Percentiles rank a stretch among this genome's conserved stretches.
Evolutionary conservation across 2,888 invertebrate genomes (phyloP).

Genomic region (Diploptera punctata): DNA sequence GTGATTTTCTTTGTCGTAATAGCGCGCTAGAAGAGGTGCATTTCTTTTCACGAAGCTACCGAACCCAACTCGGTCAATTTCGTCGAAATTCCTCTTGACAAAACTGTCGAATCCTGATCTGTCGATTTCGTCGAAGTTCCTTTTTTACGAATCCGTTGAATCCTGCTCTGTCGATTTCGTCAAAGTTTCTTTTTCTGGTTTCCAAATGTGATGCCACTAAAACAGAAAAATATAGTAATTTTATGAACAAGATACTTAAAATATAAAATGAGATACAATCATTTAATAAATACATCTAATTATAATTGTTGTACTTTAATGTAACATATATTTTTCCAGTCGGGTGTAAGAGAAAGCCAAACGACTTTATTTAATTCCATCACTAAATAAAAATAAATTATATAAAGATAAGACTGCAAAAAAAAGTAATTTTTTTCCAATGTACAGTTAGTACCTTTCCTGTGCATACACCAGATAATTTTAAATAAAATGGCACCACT

Average conservation of each 20-base stretch:
- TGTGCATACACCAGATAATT: no score
- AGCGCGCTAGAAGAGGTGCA: conserved; percentile 37
- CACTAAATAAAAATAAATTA: no score
- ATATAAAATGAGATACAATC: no score
- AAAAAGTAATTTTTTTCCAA: no score
- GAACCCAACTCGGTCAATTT: conserved; percentile 57
- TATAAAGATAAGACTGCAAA: no score
- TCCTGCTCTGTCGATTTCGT: conserved; percentile 65
- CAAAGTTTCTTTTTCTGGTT: conserved; percentile 62
- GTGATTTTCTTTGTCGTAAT: conserved; percentile 29
- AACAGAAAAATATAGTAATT: conserved; percentile 33
- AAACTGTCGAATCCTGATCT: conserved; percentile 64
- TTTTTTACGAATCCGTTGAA: conserved; percentile 59
- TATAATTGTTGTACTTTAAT: no score
- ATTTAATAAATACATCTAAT: no score
- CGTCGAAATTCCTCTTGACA: conserved; percentile 61
- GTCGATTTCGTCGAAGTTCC: conserved; percentile 61
- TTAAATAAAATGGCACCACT: no score
- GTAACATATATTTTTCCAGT: no score
- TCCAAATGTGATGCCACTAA: conserved; percentile 53
- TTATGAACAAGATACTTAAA: background rate
- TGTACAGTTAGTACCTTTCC: no score
- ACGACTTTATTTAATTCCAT: no score
- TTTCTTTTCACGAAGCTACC: conserved; percentile 57
- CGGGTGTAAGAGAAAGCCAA: no score